Evolutionary conservation across 64 coral and sea anemone species (phyloP).

Genomic region (Acropora yongei): DNA sequence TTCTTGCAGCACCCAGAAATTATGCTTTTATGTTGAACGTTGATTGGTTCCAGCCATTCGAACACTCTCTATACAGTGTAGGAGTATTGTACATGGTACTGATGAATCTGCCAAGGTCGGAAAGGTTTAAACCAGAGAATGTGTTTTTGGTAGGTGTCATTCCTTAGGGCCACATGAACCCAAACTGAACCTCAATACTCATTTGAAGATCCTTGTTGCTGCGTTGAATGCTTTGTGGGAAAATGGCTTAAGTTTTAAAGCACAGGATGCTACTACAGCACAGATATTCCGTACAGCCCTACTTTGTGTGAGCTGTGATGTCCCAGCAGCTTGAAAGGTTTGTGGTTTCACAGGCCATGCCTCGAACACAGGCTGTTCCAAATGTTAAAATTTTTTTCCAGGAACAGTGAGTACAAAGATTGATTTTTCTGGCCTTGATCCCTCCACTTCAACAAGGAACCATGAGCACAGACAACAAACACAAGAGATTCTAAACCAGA

Average conservation of each 20-base stretch:
- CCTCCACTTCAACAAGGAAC: conserved; percentile 26
- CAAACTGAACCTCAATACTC: too few species aligned
- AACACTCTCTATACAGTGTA: too few species aligned
- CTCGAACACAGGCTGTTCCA: conserved; percentile 45
- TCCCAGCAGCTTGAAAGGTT: conserved; percentile 52
- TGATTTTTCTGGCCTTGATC: conserved; percentile 65
- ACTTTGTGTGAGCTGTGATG: conserved; percentile 29
- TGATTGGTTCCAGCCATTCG: too few species aligned
- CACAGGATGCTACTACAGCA: neutral
- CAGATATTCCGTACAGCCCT: conserved; percentile 38
- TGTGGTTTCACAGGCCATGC: conserved; percentile 32
- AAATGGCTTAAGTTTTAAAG: conserved; percentile 24
- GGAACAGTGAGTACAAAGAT: conserved; percentile 37
- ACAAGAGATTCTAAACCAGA: conserved; percentile 66
- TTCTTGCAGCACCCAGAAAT: too few species aligned
- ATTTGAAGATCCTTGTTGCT: too few species aligned
- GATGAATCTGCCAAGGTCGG: too few species aligned
- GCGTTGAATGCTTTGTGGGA: conserved; percentile 30
- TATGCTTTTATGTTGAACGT: too few species aligned
- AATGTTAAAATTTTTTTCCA: conserved; percentile 54
- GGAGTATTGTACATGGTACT: too few species aligned
- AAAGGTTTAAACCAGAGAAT: too few species aligned
- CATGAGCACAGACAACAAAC: conserved; percentile 48
- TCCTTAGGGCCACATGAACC: too few species aligned
- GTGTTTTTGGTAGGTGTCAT: too few species aligned